Evolutionary conservation across 2,113 vertebrate species (phyloP).

Genomic region (Smithornis capensis): DNA sequence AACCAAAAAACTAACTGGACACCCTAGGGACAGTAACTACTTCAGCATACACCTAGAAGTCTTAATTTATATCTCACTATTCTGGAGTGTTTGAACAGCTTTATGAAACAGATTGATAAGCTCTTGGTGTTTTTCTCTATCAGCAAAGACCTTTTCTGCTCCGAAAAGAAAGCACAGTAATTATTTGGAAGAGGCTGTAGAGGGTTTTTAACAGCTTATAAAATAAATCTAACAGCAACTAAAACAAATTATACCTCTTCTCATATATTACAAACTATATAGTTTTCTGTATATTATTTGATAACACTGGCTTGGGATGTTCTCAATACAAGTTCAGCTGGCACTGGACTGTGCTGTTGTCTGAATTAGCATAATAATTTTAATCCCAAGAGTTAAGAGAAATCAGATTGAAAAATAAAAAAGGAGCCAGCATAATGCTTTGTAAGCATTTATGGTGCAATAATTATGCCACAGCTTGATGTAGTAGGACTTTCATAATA

Average conservation of each 20-base stretch:
- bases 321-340: not conserved
- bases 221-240: conserved; percentile 1
- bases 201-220: not conserved
- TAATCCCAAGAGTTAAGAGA: not conserved
- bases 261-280: not conserved
- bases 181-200: not conserved
- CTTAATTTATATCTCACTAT: not conserved
- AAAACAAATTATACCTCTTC: not conserved
- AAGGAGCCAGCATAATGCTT: not conserved
- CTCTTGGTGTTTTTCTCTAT: fast-evolving
- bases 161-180: not conserved
- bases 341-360: not conserved
- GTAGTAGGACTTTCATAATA: not conserved
- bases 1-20: not conserved
- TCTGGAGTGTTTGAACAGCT: not conserved
- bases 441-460: not conserved
- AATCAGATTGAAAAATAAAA: not conserved
- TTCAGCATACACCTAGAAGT: not conserved
- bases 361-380: not conserved
- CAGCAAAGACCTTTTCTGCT: not conserved
- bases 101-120: not conserved
- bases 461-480: not conserved
- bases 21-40: not conserved
- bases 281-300: not conserved
- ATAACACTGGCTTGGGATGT: not conserved